A percentile compares a stretch with the other conserved stretches of the same genome.
phyloP scores from a whole-genome alignment of 2,113 vertebrate species.

The Cyanistes caeruleus region DNA sequence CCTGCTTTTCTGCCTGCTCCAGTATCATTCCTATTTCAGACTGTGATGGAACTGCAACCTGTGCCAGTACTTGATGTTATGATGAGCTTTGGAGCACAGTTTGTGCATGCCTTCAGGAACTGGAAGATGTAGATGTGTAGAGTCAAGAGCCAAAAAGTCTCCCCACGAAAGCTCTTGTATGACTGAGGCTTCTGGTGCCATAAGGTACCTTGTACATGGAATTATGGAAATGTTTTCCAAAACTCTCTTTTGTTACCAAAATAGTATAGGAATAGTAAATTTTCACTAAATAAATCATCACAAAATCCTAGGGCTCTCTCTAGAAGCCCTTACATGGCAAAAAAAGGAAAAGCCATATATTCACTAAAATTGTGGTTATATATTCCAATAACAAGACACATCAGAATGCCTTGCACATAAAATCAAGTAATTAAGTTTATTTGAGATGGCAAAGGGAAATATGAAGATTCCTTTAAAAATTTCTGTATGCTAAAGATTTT shows the following conservation, averaged over 20 bases:
- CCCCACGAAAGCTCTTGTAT: neutral
- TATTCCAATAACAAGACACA: neutral
- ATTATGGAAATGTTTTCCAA: neutral
- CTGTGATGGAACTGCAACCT: neutral
- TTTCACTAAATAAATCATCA: neutral
- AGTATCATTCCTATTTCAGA: neutral
- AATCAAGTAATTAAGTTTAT: neutral
- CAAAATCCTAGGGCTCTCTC: neutral
- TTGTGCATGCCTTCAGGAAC: conserved; percentile 26
- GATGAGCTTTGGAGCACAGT: conserved; percentile 23
- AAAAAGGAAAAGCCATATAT: neutral
- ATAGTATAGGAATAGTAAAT: neutral
- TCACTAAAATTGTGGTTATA: neutral
- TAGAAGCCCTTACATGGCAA: neutral
- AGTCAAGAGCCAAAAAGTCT: conserved; percentile 26
- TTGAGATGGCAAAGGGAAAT: neutral
- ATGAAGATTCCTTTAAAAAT: neutral
- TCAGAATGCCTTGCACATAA: neutral
- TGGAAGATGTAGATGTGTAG: neutral
- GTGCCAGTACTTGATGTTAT: conserved; percentile 15
- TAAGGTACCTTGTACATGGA: neutral
- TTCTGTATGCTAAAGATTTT: neutral
- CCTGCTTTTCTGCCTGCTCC: neutral
- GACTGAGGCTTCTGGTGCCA: neutral
- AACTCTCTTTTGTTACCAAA: neutral